Evolutionary conservation across 2,888 invertebrate species (phyloP).

Genomic region (Pyrochroa serraticornis): DNA sequence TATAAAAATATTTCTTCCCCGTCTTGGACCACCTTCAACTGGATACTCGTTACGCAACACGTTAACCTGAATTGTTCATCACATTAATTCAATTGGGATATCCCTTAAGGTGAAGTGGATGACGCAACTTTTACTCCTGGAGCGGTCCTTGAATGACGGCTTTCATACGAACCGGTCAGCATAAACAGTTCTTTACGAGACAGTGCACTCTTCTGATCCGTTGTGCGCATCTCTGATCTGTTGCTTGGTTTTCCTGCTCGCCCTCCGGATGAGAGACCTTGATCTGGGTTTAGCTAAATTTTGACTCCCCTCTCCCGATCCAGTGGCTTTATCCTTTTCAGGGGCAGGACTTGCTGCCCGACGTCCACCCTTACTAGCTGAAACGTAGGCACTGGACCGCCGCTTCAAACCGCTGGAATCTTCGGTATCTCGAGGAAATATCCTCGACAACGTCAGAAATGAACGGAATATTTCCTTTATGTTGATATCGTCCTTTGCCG

Average conservation of each 20-base stretch:
- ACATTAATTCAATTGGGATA: too few relatives aligned
- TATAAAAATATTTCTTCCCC: too few relatives aligned
- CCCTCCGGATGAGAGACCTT: constrained; percentile 75
- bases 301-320: constrained; percentile 34
- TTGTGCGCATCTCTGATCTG: constrained; percentile 74
- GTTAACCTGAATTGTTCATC: too few relatives aligned
- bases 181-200: constrained; percentile 64
- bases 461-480: constrained; percentile 81
- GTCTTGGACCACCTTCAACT: too few relatives aligned
- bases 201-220: constrained; percentile 66
- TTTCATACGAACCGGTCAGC: too few relatives aligned
- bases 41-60: too few relatives aligned
- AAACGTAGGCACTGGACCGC: constrained; percentile 76
- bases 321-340: constrained; percentile 49
- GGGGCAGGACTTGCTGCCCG: constrained; percentile 57
- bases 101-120: too few relatives aligned
- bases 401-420: constrained; percentile 69
- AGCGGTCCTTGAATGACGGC: too few relatives aligned
- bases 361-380: constrained; percentile 60
- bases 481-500: constrained; percentile 79
- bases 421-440: constrained; percentile 67
- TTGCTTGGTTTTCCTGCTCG: constrained; percentile 79
- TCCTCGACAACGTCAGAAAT: constrained; percentile 77
- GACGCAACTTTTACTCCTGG: too few relatives aligned
- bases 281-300: constrained; percentile 53